A percentile compares a stretch with the other conserved stretches of the same genome.
Evolutionary conservation across 2,888 invertebrate genomes (phyloP).

Genomic region (Hypomecis punctinalis): DNA sequence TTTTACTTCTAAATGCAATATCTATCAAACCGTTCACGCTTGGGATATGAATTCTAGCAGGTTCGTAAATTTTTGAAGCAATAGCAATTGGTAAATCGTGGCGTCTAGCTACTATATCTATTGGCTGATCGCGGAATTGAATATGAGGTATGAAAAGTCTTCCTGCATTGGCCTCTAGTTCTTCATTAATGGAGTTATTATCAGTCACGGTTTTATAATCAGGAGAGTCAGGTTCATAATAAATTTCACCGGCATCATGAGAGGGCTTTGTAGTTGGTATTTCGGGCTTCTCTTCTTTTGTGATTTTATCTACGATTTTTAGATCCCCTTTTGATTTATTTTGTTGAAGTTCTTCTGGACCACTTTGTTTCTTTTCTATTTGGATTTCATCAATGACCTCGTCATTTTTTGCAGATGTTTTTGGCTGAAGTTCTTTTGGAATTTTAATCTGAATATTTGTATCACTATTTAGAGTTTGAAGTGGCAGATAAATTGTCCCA

Average conservation of each 20-base stretch:
- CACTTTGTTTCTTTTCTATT: too few relatives aligned
- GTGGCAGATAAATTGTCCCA: slow-evolving; percentile 44
- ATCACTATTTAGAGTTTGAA: not conserved
- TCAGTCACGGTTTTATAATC: too few relatives aligned
- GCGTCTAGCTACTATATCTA: slow-evolving; percentile 1
- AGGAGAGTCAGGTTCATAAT: too few relatives aligned
- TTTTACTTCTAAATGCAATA: not conserved
- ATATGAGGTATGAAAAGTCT: slow-evolving; percentile 6
- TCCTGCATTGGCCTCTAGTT: slow-evolving; percentile 3
- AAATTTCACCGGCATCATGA: too few relatives aligned
- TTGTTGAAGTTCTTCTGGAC: not conserved
- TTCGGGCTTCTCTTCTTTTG: not conserved
- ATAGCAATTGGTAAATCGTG: not conserved
- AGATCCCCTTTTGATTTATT: not conserved
- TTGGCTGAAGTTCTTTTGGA: not conserved
- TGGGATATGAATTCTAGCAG: slow-evolving; percentile 3
- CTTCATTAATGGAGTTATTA: not conserved
- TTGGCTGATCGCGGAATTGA: slow-evolving; percentile 4
- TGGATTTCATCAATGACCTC: not conserved
- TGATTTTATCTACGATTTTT: not conserved
- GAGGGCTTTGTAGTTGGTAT: not conserved
- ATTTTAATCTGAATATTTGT: not conserved
- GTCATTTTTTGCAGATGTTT: not conserved
- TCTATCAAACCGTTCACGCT: not conserved
- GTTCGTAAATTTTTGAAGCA: not conserved